Percentiles rank a stretch among this genome's conserved stretches.
Conservation (phyloP, 2,113 vertebrate genomes). For the Laticauda laticaudata region DNA sequence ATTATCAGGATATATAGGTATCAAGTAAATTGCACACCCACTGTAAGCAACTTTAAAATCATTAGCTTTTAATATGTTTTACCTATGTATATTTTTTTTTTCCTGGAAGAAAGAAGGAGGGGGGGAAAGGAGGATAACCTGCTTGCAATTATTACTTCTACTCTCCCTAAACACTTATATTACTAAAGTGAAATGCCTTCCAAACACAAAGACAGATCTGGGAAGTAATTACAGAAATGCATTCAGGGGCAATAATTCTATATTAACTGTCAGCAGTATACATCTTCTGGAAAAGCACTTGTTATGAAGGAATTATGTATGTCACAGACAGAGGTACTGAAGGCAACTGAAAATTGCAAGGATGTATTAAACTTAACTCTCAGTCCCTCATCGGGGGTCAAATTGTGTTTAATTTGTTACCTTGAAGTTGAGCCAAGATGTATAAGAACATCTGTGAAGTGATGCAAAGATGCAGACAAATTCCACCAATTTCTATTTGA, state of each 20-base stretch:
- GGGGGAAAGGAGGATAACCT: conserved; percentile 48
- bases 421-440: conserved; percentile 58
- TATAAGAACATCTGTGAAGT: conserved; percentile 62
- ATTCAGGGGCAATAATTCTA: conserved; percentile 81
- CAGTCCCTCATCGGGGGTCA: conserved; percentile 75
- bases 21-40: conserved; percentile 67
- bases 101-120: conserved; percentile 11
- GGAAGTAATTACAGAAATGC: conserved; percentile 82
- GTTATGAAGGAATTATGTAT: conserved; percentile 77
- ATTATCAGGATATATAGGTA: conserved; percentile 63
- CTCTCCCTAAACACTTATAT: conserved; percentile 79
- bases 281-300: conserved; percentile 78
- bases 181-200: conserved; percentile 80
- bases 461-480: conserved; percentile 56
- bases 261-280: conserved; percentile 80
- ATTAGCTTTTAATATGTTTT: conserved; percentile 66
- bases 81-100: background rate
- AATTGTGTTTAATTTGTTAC: conserved; percentile 75
- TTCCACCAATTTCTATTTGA: conserved; percentile 47
- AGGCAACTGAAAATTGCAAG: conserved; percentile 64
- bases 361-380: conserved; percentile 54
- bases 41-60: conserved; percentile 68
- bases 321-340: conserved; percentile 64
- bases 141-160: conserved; percentile 74
- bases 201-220: conserved; percentile 80